A percentile compares a stretch with the other conserved stretches of the same genome.
phyloP scores from a whole-genome alignment of 2,797 vertebrate genomes.

The Thunnus albacares region DNA sequence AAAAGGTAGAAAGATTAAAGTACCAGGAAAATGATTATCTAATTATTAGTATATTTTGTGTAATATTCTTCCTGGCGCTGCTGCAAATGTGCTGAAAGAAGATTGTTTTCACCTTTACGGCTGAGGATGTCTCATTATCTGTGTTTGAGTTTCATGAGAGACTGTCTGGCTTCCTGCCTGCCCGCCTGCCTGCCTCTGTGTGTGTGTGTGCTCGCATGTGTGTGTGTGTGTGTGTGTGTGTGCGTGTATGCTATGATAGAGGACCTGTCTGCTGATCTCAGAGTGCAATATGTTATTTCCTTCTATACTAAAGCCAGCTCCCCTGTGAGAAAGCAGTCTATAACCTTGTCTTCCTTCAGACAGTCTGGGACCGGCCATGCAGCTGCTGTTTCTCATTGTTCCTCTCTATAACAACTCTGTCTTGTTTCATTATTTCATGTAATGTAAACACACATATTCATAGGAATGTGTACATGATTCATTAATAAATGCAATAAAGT shows the following conservation, averaged over 20 bases:
- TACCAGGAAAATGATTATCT: constrained; percentile 32
- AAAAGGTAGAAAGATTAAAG: constrained; percentile 48
- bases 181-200: background rate
- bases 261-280: constrained; percentile 71
- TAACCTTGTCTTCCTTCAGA: constrained; percentile 69
- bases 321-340: constrained; percentile 60
- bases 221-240: constrained; percentile 20
- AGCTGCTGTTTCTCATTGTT: constrained; percentile 46
- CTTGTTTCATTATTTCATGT: constrained; percentile 29
- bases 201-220: constrained; percentile 18
- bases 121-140: constrained; percentile 63
- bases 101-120: constrained; percentile 62
- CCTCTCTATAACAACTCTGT: constrained; percentile 27
- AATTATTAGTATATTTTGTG: constrained; percentile 23
- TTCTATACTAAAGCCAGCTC: constrained; percentile 43
- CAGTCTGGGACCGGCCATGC: constrained; percentile 44
- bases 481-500: constrained; percentile 66
- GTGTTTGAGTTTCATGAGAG: constrained; percentile 65
- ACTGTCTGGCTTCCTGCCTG: constrained; percentile 49
- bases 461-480: constrained; percentile 16
- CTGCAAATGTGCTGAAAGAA: constrained; percentile 34
- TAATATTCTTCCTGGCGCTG: constrained; percentile 18
- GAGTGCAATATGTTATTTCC: constrained; percentile 73
- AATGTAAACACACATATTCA: background rate
- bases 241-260: constrained; percentile 51